A percentile compares a stretch with the other conserved stretches of the same genome.
These are phyloP conservation scores for Hylaea fasciaria DNA, from an alignment of 2,888 invertebrate species.

Conservation along the genomic window DNA sequence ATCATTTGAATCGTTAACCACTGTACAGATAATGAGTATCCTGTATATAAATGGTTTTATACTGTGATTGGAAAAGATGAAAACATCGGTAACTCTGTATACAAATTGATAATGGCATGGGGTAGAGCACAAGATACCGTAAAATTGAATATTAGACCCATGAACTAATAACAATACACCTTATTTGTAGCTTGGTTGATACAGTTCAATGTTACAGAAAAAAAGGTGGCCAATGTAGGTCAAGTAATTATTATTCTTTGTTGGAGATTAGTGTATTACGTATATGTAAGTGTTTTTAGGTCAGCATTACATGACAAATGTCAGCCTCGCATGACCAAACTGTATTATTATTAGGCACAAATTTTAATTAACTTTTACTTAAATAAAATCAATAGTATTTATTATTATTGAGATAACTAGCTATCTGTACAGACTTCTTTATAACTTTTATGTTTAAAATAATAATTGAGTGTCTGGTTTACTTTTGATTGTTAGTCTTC, in stretches of 20 bases:
- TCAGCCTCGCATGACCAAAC: not conserved
- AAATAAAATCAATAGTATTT: not conserved
- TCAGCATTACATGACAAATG: constrained; percentile 47
- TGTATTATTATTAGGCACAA: not conserved
- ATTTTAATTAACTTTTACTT: not conserved
- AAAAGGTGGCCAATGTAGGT: constrained; percentile 60
- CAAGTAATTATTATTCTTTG: constrained; percentile 62
- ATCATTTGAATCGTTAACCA: not conserved
- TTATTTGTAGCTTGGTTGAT: not conserved
- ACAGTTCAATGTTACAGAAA: constrained; percentile 46
- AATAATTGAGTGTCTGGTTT: too few species aligned
- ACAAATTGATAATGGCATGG: not conserved
- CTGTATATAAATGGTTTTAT: not conserved
- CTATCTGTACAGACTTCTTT: too few species aligned
- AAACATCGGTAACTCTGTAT: too few species aligned
- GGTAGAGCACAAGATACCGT: not conserved
- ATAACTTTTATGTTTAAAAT: too few species aligned
- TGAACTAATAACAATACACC: not conserved
- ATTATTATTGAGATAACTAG: too few species aligned
- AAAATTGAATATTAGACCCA: not conserved
- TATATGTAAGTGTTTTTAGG: constrained; percentile 58
- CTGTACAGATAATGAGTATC: constrained; percentile 6
- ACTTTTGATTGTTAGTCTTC: too few species aligned
- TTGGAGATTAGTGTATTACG: constrained; percentile 46
- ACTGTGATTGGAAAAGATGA: not conserved